These are phyloP conservation scores for Protonemura montana DNA, from an alignment of 2,888 invertebrate genomes.

Conservation along the genomic window DNA sequence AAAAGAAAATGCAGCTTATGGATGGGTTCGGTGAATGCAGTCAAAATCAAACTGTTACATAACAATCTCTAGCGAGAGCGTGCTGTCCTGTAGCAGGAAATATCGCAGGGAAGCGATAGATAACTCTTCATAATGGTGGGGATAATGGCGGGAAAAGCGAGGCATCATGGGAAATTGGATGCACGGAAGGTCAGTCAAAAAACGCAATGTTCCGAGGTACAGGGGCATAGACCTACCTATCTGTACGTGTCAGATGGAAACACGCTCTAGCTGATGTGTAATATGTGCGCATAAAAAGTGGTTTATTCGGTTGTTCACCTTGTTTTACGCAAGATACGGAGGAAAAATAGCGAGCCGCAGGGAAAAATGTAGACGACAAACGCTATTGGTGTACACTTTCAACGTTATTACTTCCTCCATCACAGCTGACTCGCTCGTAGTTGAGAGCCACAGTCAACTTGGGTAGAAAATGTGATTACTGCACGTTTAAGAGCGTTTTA, in stretches of 20 bases:
- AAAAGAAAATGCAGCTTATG: too few species aligned
- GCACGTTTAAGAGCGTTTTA: too few species aligned
- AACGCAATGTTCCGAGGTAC: neutral
- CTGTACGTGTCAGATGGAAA: neutral
- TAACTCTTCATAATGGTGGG: neutral
- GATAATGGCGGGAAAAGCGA: neutral
- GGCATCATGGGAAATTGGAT: neutral
- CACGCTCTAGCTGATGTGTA: neutral
- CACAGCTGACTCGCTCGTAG: too few species aligned
- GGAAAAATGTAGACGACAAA: neutral
- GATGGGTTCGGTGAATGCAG: too few species aligned
- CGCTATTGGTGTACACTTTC: too few species aligned
- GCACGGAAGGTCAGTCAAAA: neutral
- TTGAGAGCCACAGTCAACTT: too few species aligned
- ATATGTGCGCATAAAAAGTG: neutral
- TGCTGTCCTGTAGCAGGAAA: neutral
- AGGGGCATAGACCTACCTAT: neutral
- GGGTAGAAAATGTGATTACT: too few species aligned
- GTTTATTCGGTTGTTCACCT: neutral
- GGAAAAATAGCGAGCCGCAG: neutral
- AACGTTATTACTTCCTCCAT: too few species aligned
- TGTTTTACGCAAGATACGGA: neutral
- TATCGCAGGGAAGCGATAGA: neutral
- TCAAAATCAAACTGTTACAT: too few species aligned
- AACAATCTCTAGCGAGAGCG: too few species aligned